phyloP scores from a whole-genome alignment of 2,113 vertebrate species.

The Pandion haliaetus region DNA sequence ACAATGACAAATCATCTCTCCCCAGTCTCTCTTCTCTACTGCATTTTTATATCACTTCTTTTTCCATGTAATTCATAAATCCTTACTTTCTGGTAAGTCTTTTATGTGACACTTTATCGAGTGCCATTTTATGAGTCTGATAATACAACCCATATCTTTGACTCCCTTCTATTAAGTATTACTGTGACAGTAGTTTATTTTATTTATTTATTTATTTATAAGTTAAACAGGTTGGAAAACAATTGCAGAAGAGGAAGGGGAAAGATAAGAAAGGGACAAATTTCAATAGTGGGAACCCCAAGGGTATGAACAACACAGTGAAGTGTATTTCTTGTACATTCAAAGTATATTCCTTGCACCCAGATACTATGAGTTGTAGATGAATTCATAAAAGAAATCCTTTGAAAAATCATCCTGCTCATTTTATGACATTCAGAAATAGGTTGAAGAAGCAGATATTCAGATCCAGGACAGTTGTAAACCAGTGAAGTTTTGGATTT shows the following conservation, averaged over 20 bases:
- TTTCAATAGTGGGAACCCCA: neutral
- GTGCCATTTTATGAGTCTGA: conserved; percentile 29
- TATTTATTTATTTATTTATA: neutral
- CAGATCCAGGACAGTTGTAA: neutral
- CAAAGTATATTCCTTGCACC: neutral
- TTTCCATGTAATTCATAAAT: conserved; percentile 51
- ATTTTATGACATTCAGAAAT: neutral
- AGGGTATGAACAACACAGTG: neutral
- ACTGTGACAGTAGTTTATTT: neutral
- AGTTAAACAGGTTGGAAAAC: neutral
- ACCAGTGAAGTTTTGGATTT: neutral
- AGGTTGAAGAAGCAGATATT: neutral
- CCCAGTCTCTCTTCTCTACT: neutral
- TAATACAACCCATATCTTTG: conserved; percentile 1
- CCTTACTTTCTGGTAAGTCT: conserved; percentile 17
- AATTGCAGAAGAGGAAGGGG: neutral
- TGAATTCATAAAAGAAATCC: neutral
- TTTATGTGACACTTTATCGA: conserved; percentile 40
- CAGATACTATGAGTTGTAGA: neutral
- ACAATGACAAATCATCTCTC: conserved; percentile 50
- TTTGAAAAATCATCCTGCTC: neutral
- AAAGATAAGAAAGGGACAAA: neutral
- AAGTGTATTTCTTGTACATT: neutral
- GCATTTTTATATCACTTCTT: conserved; percentile 41
- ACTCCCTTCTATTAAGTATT: neutral